Evolutionary conservation across 2,113 vertebrate genomes (phyloP), one percentile per base, ranked within the genome.

Genomic region (Microcebus murinus): DNA sequence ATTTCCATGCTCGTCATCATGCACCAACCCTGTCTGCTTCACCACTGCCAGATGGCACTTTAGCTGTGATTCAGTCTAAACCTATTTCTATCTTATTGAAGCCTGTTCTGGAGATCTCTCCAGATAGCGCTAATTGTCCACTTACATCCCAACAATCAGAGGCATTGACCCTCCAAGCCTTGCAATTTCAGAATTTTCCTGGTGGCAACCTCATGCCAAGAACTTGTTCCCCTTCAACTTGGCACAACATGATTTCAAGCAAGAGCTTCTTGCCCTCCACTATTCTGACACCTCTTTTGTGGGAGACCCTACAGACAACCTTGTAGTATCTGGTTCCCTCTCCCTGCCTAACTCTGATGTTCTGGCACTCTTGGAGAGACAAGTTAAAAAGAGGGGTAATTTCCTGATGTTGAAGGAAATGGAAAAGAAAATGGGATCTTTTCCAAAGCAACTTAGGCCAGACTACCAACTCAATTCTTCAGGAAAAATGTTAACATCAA

Each of bases 291-390:
- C 13, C 39, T 71, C 70, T 81, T 77, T 2, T 27, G 20, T 10
- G 0, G 1, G 21, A 23, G 36, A 71, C 39, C 6, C 61, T 61
- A 7, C 20, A 13, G 2, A 11, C 15, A 31, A 18, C 11, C 4
- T 55, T 65, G 8, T n/a, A n/a, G 29, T 80, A 23, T 21, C 87
- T 8, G 59, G 29, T 20, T 61, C 42, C 63, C 34, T 52, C 42
- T 87, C 48, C 0, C 42, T 84, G 61, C 39, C 65, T 12, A 84
- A 31, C 1, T 18, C 39, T n/a, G n/a, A 63, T 25, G 27, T 57
- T 48, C n/a, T 79, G 34, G 7, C 14, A 11, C 8, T 90, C 13
- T 31, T 96, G 34, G 87, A 96, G 36, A 73, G 39, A 57, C 73
- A 91, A 45, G 34, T 93, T 27, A 45, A 70, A 89, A 96, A 79